phyloP scores from a whole-genome alignment of 2,888 invertebrate genomes.

The Eupithecia exiguata region DNA sequence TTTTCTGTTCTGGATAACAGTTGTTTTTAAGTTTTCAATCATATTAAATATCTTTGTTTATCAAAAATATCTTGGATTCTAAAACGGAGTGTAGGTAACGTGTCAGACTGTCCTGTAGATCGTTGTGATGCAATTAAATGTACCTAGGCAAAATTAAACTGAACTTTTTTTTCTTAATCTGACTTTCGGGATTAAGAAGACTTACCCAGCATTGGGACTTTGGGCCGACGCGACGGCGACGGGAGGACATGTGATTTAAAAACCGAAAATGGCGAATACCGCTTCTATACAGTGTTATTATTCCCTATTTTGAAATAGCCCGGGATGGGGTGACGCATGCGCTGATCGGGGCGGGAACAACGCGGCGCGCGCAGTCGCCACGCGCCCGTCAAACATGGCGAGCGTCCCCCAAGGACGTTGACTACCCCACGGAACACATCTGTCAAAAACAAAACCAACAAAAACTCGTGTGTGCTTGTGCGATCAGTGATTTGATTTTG shows the following conservation, averaged over 20 bases:
- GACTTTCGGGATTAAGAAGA: not conserved
- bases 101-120: too few relatives aligned
- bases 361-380: constrained; percentile 77
- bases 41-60: not conserved
- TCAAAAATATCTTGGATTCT: not conserved
- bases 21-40: not conserved
- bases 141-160: too few relatives aligned
- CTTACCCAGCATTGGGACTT: not conserved
- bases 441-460: constrained; percentile 38
- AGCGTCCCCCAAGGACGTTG: constrained; percentile 74
- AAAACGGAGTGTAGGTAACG: not conserved
- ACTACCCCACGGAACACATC: constrained; percentile 62
- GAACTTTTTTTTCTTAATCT: too few relatives aligned
- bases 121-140: not conserved
- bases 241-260: not conserved
- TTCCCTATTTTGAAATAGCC: constrained; percentile 17
- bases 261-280: not conserved
- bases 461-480: constrained; percentile 43
- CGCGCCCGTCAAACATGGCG: constrained; percentile 81
- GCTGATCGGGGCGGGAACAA: constrained; percentile 69
- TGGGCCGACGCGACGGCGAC: not conserved
- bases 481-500: constrained; percentile 43
- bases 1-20: too few relatives aligned
- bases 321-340: constrained; percentile 75
- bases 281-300: constrained; percentile 5